Percentiles rank a stretch among this genome's conserved stretches.
These are phyloP conservation scores for Helostoma temminkii DNA, from an alignment of 2,797 vertebrate species.

Conservation along the genomic window DNA sequence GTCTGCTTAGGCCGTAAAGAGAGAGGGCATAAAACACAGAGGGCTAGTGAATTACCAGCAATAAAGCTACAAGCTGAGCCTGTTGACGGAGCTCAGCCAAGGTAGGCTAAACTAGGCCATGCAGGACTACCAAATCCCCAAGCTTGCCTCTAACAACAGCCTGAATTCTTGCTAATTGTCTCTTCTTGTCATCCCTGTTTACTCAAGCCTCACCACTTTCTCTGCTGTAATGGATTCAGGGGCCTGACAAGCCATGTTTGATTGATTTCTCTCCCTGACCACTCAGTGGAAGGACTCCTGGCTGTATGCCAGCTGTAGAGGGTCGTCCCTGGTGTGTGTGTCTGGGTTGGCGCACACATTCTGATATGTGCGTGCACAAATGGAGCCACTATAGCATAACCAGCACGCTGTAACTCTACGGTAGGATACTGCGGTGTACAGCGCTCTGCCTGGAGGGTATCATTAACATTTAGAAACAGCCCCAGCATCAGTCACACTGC, in stretches of 20 bases:
- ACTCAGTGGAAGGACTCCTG: conserved; percentile 80
- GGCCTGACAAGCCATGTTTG: conserved; percentile 80
- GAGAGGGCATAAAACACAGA: conserved; percentile 77
- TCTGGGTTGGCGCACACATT: conserved; percentile 25
- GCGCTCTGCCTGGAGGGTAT: conserved; percentile 79
- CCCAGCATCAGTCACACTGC: conserved; percentile 81
- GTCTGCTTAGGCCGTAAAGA: conserved; percentile 83
- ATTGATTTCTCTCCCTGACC: conserved; percentile 81
- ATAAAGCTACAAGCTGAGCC: conserved; percentile 80
- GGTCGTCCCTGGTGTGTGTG: conserved; percentile 54
- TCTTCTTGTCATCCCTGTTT: conserved; percentile 81
- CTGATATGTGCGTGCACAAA: conserved; percentile 71
- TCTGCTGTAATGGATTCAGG: conserved; percentile 77
- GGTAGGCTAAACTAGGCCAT: conserved; percentile 72
- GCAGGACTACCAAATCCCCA: conserved; percentile 71
- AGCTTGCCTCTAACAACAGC: conserved; percentile 66
- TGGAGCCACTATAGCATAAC: conserved; percentile 80
- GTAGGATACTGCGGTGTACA: conserved; percentile 59
- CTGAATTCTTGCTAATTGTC: conserved; percentile 79
- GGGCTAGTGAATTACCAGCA: conserved; percentile 84
- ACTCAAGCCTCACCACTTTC: conserved; percentile 82
- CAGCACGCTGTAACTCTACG: conserved; percentile 68
- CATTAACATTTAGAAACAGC: conserved; percentile 88
- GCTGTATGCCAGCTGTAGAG: conserved; percentile 77
- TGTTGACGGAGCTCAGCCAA: conserved; percentile 61